Conservation (phyloP, 1,140 invertebrate genomes). For the Zaprionus nigranus region DNA sequence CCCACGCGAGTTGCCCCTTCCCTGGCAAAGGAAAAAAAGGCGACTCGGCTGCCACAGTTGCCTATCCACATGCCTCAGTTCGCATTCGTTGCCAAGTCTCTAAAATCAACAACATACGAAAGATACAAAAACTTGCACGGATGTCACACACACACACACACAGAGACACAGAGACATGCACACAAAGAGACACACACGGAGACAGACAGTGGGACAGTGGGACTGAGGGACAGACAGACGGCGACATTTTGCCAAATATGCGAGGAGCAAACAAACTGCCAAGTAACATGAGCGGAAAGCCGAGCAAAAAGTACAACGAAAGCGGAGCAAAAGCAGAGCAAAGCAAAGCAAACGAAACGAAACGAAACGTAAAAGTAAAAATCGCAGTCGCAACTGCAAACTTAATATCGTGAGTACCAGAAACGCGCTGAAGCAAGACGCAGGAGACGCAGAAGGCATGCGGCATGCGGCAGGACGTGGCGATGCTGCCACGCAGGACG, state of each 20-base stretch:
- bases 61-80: constrained; percentile 14
- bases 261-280: constrained; percentile 48
- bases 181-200: constrained; percentile 10
- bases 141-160: constrained; percentile 56
- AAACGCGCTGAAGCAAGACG: constrained; percentile 2
- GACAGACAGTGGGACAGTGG: constrained; percentile 5
- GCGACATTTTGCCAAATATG: constrained; percentile 76
- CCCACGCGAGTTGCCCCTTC: constrained; percentile 9
- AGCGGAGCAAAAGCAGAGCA: constrained; percentile 29
- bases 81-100: constrained; percentile 73
- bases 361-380: constrained; percentile 67
- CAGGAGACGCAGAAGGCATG: constrained; percentile 25
- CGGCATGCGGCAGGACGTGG: constrained; percentile 47
- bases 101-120: constrained; percentile 79
- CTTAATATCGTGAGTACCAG: constrained; percentile 66
- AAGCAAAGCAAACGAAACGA: constrained; percentile 49
- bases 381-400: constrained; percentile 82
- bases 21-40: neutral
- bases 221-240: constrained; percentile 37
- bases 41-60: constrained; percentile 4
- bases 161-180: too few species aligned
- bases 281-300: constrained; percentile 57
- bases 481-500: constrained; percentile 27
- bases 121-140: constrained; percentile 80
- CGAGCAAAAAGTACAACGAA: constrained; percentile 53